Evolutionary conservation across 2,113 vertebrate genomes (phyloP).

Genomic region (Dicaeum eximium): DNA sequence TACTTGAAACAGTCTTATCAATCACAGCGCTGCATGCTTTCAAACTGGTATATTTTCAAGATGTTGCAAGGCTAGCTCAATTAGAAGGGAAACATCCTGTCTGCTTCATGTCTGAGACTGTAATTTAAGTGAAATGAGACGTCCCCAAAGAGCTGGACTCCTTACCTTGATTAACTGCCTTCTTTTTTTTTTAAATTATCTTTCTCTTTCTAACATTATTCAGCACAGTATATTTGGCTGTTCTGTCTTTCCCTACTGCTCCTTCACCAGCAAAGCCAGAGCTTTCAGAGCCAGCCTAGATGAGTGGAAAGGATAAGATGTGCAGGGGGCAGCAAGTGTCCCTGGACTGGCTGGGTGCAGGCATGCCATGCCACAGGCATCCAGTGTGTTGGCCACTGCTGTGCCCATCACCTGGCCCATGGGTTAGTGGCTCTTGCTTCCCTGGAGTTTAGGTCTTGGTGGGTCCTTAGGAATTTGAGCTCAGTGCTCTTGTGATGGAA

Average conservation of each 20-base stretch:
- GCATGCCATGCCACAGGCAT: background rate
- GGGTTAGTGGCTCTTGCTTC: background rate
- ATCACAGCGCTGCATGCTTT: background rate
- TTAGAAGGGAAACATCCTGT: background rate
- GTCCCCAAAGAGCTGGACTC: background rate
- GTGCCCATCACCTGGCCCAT: background rate
- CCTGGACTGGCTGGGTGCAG: background rate
- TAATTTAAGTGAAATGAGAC: conserved; percentile 6
- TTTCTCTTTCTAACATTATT: background rate
- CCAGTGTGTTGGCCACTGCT: accelerated
- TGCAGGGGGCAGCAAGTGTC: background rate
- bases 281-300: background rate
- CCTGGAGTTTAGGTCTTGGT: background rate
- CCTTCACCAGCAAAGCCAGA: background rate
- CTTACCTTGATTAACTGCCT: background rate
- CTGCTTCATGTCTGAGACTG: background rate
- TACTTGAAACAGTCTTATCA: background rate
- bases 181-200: background rate
- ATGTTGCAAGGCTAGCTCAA: background rate
- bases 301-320: background rate
- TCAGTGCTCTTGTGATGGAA: background rate
- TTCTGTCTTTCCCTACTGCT: background rate
- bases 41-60: background rate
- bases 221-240: background rate
- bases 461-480: background rate